Evolutionary conservation across 2,113 vertebrate genomes (phyloP), one percentile per base, ranked within the genome.

Genomic region (Passer montanus): DNA sequence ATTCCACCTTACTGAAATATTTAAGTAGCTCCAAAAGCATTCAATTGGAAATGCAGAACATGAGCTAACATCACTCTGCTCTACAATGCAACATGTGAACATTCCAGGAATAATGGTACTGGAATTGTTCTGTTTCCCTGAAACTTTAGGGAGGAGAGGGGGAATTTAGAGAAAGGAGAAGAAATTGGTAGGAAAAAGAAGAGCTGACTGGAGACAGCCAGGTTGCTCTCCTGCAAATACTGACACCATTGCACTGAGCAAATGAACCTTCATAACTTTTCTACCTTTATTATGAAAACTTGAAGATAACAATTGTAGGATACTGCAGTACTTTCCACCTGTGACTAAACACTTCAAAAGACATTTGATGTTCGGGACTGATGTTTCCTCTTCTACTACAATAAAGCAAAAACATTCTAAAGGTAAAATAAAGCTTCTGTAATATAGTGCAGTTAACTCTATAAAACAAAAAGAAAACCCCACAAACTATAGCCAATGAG

Each of bases 11-110:
- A 87, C 21, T 43, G 27, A 77, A 79, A 22, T 43, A 75, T 27
- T 89, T 89, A 94, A 83, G 60, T 72, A 95, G 26, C 30, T 77
- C 81, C 68, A 90, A 89, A 85, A 68, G 47, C 55, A 89, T 52
- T 86, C 33, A 76, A 50, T 35, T 69, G 76, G 90, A 93, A 82
- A 93, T 9, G 26, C 7, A 18, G 47, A 90, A 60, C 59, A 46
- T 62, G 66, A 85, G 66, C 43, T 84, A 93, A 63, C 37, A 11
- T 39, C 49, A 59, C 50, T 17, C 46, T 8, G 7, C 55, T 76
- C 80, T 67, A 67, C 15, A 47, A 9, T 7, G 30, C 26, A 76
- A 89, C 27, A 16, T 13, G 47, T 33, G 60, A 87, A 95, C 78
- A 59, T 74, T 37, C 39, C 53, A 81, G 50, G 35, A 90, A 83